Base-by-base conservation (phyloP, 1,140 invertebrate genomes). In the Harpegnathos saltator region DNA sequence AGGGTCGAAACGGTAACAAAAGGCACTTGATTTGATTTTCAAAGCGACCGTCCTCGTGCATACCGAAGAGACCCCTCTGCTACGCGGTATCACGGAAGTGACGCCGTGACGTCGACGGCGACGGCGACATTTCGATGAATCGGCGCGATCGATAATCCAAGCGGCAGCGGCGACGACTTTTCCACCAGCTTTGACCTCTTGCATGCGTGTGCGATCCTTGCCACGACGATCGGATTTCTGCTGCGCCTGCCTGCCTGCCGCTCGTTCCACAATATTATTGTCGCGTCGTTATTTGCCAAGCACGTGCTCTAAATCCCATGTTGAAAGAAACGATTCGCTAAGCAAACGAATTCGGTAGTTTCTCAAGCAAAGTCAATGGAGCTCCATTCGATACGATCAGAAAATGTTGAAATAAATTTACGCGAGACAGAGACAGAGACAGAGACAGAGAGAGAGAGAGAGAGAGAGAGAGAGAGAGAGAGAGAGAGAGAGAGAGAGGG, bases 81-180 rank as follows among this genome's bases (percentile, higher is more conserved):
- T n/a, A 9, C 63, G 22, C 22, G 17, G 14, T 69, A 69, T 78
- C 63, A n/a, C n/a, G 38, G 33, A 69, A 69, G 69, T 69, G n/a
- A n/a, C n/a, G 66, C 24, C 65, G 65, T 69, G 75, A 78, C 63
- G 58, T 14, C 33, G 52, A 78, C 75, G 63, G 54, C 33, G 52
- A 78, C 75, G 63, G 54, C 65, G 75, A 69, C 52, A 69, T 80
- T 80, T 80, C 75, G 75, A 80, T 80, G 75, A 80, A 80, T 80
- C 75, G 75, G 75, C 75, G 71, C 14, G 75, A 12, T 44, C 65
- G 65, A 80, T 69, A 80, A 69, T 71, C 52, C 75, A 69, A 19
- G 50, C 75, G 33, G 38, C 56, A 19, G 50, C 75, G 33, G 38
- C 56, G 29, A n/a, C 65, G 61, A 80, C 75, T 80, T 80, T 80